These are phyloP conservation scores for Epirrhoe tristata DNA, from an alignment of 2,888 invertebrate genomes.

Conservation along the genomic window DNA sequence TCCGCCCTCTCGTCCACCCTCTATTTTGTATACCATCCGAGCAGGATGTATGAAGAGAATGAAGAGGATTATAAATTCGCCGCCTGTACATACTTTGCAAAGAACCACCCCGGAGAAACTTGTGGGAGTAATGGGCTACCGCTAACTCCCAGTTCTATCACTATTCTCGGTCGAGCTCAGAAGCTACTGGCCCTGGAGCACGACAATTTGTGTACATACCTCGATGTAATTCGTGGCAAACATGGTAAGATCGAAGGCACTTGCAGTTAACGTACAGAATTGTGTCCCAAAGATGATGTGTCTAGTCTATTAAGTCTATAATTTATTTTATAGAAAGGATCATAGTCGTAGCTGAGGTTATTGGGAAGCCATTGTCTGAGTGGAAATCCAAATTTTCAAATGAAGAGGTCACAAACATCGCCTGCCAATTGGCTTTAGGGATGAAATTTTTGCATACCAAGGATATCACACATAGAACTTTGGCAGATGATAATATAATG, in stretches of 20 bases:
- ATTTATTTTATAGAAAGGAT: conserved; percentile 87
- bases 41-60: conserved; percentile 45
- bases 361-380: conserved; percentile 88
- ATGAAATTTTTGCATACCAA: conserved; percentile 90
- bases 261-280: no score
- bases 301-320: not conserved
- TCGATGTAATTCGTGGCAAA: conserved; percentile 96
- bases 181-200: conserved; percentile 91
- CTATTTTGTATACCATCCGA: not conserved
- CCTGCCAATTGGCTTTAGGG: conserved; percentile 90
- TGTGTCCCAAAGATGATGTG: not conserved
- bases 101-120: conserved; percentile 94
- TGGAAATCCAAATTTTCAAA: conserved; percentile 69
- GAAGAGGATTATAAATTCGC: conserved; percentile 86
- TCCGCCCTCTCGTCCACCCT: no score
- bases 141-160: conserved; percentile 97
- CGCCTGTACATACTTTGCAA: conserved; percentile 96
- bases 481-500: conserved; percentile 93
- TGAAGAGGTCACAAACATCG: conserved; percentile 87
- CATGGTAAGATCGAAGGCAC: conserved; percentile 88
- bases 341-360: conserved; percentile 92
- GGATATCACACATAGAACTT: conserved; percentile 91
- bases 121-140: conserved; percentile 99
- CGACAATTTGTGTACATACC: conserved; percentile 93
- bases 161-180: conserved; percentile 96